Base-by-base conservation (phyloP, 2,113 vertebrate species). In the Embiotoca jacksoni region DNA sequence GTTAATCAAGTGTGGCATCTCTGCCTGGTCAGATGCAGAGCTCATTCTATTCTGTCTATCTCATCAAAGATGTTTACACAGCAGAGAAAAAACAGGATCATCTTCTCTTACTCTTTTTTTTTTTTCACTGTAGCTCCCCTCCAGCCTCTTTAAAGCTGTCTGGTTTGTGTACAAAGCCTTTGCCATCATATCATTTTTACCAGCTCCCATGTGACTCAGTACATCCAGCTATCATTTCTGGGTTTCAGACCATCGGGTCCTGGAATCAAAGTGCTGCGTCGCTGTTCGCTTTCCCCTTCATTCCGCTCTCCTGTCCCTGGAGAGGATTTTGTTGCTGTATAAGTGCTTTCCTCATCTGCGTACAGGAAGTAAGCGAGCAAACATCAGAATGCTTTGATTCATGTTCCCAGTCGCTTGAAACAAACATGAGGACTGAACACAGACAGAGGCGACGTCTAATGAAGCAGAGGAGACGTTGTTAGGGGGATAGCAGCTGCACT, bases 251-350 rank as follows among this genome's bases (percentile, higher is more conserved):
- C 73, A 50, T 62, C 9, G 35, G 74, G 68, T 72, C 56, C 33
- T 67, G 52, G 66, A 75, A 77, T 92, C 84, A 89, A 85, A 88
- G 84, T 88, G 86, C 80, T 83, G 77, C 14, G 73, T 81, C 23
- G 62, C 86, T 61, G 74, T 82, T 84, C 72, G 23, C 60, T 57
- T 61, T 70, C 57, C 69, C 59, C 47, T 76, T 79, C 70, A 44
- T 79, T 81, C 83, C 66, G 68, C 78, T 73, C 15, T 44, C 41
- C 23, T 4, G 68, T 90, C 85, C 89, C 91, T 13, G 47, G 82
- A 80, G 93, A 91, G 88, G 88, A 85, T 91, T 86, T 87, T 81
- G 88, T 91, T 93, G 91, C 92, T 75, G 66, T 79, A 71, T 87
- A 85, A 89, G 88, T 87, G 83, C 75, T 90, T 90, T 74, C 75